Evolutionary conservation across 2,113 vertebrate species (phyloP).

Genomic region (Haplochromis vanheusdeni): DNA sequence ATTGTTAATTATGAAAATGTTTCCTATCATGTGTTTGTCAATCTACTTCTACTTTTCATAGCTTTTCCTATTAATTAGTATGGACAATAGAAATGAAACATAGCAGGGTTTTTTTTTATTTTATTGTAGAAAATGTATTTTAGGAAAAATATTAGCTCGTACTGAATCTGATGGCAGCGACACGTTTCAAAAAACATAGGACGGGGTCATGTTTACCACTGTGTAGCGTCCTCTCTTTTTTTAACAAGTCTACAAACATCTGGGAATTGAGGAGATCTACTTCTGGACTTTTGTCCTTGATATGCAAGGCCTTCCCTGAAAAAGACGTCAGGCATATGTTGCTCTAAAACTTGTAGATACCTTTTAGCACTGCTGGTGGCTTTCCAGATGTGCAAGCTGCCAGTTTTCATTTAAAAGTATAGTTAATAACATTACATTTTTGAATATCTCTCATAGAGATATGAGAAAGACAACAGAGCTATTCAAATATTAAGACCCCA

Average conservation of each 20-base stretch:
- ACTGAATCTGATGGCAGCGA: background rate
- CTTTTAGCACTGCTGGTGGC: background rate
- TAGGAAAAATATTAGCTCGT: background rate
- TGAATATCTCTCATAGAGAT: background rate
- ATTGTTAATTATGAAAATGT: background rate
- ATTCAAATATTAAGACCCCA: background rate
- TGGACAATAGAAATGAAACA: background rate
- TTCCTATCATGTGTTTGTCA: background rate
- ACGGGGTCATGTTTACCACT: background rate
- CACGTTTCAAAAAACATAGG: background rate
- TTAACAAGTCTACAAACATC: background rate
- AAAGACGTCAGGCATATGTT: background rate
- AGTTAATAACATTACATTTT: background rate
- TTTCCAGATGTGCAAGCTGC: background rate
- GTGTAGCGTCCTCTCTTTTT: background rate
- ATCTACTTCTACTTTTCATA: background rate
- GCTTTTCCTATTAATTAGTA: background rate
- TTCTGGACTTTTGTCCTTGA: background rate
- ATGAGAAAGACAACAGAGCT: background rate
- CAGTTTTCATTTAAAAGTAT: background rate
- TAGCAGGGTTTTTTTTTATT: background rate
- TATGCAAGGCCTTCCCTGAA: background rate
- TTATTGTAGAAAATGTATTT: background rate
- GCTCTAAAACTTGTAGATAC: background rate
- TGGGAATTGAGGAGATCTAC: background rate